Evolutionary conservation across 2,888 invertebrate species (phyloP), one percentile per base, ranked within the genome.

Genomic region (Mesorhabditis spiculigera): DNA sequence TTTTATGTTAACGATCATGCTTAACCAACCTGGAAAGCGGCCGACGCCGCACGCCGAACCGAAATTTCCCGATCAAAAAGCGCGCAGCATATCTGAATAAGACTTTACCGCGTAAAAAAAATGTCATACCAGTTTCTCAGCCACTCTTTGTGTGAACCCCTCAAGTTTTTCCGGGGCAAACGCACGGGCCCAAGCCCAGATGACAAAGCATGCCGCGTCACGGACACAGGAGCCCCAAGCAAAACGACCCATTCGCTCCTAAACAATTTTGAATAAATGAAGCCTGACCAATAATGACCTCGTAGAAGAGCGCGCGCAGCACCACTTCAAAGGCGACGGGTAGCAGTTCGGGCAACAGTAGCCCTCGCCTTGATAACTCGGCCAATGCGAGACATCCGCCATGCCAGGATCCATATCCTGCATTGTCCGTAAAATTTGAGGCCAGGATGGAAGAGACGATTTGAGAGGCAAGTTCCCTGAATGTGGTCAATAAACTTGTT

Each of bases 141-240:
- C 93, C 69, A 97, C 91, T 73, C 90, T 89, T 68, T 90, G 88
- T 0, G 95, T 93, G 86, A 92, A 92, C 0, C 93, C 93, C 69
- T 90, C 89, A 61, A 97, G 89, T 72, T 93, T 91, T 10, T 89
- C 86, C 0, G 93, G 92, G 81, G 78, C 77, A 68, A 78, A 86
- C 4, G 97, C 96, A 67, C 98, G 89, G 0, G 97, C 96, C 89
- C 98, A 94, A 0, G 97, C 92, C 98, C 98, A 99, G 78, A 94
- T 93, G 75, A 97, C 94, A 87, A 96, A 98, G 86, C 97, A 98
- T n/a, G 97, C 96, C 0, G 97, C 91, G 89, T 99, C 98, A 66
- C 98, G 89, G 44, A 98, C 94, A 83, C 94, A 93, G 41, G 93
- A 91, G 0, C 95, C 95, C 5, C 94, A 92, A 0, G 92, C 70